phyloP scores from a whole-genome alignment of 2,797 vertebrate species.

The Phoeniculus purpureus region DNA sequence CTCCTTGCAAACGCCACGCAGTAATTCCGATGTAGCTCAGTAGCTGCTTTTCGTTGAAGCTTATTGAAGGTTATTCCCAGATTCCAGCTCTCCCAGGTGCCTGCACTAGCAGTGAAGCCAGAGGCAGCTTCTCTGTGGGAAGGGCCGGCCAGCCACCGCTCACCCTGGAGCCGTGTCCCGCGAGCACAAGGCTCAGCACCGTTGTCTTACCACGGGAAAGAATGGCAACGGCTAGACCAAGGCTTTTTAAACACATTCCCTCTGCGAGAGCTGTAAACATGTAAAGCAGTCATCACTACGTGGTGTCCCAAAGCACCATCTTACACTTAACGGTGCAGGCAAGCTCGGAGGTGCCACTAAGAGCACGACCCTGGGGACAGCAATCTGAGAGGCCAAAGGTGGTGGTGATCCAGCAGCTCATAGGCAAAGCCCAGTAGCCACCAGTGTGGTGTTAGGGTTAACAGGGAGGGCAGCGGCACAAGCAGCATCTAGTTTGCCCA shows the following conservation, averaged over 20 bases:
- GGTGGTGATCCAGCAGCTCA: fast-evolving
- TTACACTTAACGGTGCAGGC: background rate
- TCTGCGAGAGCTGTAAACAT: fast-evolving
- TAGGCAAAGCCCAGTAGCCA: background rate
- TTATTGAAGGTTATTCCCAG: too few species aligned
- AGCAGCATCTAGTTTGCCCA: background rate
- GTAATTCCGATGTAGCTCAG: background rate
- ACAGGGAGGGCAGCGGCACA: background rate
- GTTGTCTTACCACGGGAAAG: background rate
- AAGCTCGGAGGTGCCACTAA: background rate
- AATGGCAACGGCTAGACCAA: background rate
- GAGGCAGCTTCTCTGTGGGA: background rate
- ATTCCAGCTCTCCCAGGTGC: fast-evolving
- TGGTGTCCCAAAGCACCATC: background rate
- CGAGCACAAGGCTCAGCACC: background rate
- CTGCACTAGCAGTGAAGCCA: background rate
- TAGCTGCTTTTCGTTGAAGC: background rate
- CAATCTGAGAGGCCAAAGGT: background rate
- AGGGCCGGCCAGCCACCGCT: background rate
- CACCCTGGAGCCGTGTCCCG: fast-evolving
- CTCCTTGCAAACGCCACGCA: background rate
- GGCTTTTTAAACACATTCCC: background rate
- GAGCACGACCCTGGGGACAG: background rate
- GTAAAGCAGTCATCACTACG: background rate
- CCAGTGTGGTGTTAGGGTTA: fast-evolving